Conservation (phyloP, 2,797 vertebrate species). For the Coracias cyanogaster region DNA sequence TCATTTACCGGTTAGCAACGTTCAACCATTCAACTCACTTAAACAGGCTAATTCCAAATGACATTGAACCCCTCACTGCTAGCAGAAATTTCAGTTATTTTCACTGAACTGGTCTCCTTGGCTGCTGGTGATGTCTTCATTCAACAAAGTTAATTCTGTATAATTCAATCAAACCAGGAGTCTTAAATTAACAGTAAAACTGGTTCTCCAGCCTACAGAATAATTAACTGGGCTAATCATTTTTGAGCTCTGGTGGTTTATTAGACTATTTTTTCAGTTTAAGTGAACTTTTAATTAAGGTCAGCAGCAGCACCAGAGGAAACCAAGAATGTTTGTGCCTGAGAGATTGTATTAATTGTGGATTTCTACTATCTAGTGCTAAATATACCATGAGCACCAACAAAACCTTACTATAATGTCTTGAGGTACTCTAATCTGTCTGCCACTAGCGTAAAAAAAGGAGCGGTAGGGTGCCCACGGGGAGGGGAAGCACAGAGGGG, state of each 20-base stretch:
- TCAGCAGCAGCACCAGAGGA: slow-evolving; percentile 10
- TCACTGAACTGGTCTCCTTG: background rate
- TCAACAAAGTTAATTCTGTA: background rate
- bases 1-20: background rate
- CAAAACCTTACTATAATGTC: background rate
- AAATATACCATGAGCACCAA: background rate
- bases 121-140: background rate
- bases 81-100: background rate
- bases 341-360: background rate
- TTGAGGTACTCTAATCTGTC: background rate
- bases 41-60: background rate
- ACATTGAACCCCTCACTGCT: background rate
- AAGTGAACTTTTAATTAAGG: slow-evolving; percentile 26
- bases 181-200: slow-evolving; percentile 7
- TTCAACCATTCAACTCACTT: background rate
- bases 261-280: background rate
- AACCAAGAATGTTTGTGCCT: slow-evolving; percentile 13
- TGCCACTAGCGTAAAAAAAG: background rate
- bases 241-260: background rate
- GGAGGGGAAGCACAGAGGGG: background rate
- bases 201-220: background rate
- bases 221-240: slow-evolving; percentile 10
- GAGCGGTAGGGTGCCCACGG: background rate
- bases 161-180: background rate
- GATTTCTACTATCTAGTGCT: background rate